Evolutionary conservation across 2,113 vertebrate species (phyloP).

Genomic region (Callopanchax toddi): DNA sequence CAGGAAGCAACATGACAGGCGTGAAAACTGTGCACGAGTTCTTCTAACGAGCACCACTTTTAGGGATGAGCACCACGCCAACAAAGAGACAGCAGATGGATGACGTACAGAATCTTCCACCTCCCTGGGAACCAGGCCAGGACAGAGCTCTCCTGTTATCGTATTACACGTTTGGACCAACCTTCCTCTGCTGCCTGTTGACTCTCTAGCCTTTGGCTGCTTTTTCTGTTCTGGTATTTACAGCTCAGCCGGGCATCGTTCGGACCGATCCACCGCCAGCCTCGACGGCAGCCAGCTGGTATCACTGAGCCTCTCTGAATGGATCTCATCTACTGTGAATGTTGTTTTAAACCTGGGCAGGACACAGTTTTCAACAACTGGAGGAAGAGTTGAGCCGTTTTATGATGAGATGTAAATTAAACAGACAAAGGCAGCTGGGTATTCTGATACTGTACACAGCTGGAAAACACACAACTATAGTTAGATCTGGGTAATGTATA

Average conservation of each 20-base stretch:
- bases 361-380: slow-evolving; percentile 1
- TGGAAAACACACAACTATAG: slow-evolving; percentile 3
- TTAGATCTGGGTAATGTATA: not conserved
- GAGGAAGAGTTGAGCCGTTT: slow-evolving; percentile 17
- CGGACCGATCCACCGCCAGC: slow-evolving; percentile 26
- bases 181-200: slow-evolving; percentile 13
- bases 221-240: slow-evolving; percentile 46
- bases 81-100: slow-evolving; percentile 56
- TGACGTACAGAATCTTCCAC: slow-evolving; percentile 41
- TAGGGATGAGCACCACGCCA: slow-evolving; percentile 29
- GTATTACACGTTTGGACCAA: slow-evolving; percentile 40
- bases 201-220: slow-evolving; percentile 30
- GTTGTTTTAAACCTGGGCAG: slow-evolving; percentile 13
- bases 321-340: slow-evolving; percentile 16
- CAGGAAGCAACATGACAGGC: slow-evolving; percentile 36
- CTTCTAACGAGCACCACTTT: slow-evolving; percentile 20
- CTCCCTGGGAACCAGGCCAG: slow-evolving; percentile 23
- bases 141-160: slow-evolving; percentile 34
- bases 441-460: slow-evolving; percentile 8
- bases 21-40: slow-evolving; percentile 24
- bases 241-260: slow-evolving; percentile 38
- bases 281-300: slow-evolving; percentile 41
- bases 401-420: slow-evolving; percentile 38
- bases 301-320: slow-evolving; percentile 29
- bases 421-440: slow-evolving; percentile 31